Conservation (phyloP, 2,888 invertebrate species). For the Andrena trimmerana region DNA sequence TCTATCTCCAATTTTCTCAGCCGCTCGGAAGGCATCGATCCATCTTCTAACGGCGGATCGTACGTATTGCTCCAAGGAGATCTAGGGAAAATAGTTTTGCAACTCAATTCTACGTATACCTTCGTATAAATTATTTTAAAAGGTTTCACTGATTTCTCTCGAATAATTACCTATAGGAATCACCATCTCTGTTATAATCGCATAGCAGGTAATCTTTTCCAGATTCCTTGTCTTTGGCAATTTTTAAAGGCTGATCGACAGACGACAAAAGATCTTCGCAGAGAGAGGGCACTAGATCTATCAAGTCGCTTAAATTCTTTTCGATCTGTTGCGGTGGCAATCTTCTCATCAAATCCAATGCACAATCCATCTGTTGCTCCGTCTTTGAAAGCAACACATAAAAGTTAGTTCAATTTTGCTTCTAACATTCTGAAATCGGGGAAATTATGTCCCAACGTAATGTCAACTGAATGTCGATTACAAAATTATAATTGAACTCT, state of each 20-base stretch:
- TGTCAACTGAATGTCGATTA: not conserved
- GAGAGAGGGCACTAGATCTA: constrained; percentile 97
- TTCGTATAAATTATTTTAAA: too few relatives aligned
- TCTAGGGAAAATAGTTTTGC: constrained; percentile 84
- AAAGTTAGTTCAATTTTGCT: constrained; percentile 6
- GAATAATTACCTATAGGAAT: constrained; percentile 87
- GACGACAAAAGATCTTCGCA: constrained; percentile 99
- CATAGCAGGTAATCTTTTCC: constrained; percentile 99
- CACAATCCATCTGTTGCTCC: constrained; percentile 99
- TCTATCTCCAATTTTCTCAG: constrained; percentile 98
- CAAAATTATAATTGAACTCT: not conserved
- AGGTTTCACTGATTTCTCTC: not conserved
- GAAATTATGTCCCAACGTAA: constrained; percentile 1
- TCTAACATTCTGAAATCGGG: not conserved
- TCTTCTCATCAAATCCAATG: constrained; percentile 99
- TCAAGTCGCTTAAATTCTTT: constrained; percentile 98
- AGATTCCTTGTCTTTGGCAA: constrained; percentile 96
- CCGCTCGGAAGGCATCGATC: constrained; percentile 98
- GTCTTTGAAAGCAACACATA: constrained; percentile 87
- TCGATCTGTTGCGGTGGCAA: constrained; percentile 99
- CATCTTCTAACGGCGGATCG: constrained; percentile 98
- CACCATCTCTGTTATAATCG: constrained; percentile 99
- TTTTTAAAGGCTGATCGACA: constrained; percentile 99
- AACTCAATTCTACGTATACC: not conserved
- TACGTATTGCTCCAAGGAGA: constrained; percentile 99